These are phyloP conservation scores for Xenopus tropicalis DNA, from an alignment of 2,113 vertebrate species.

Conservation along the genomic window UCB_Xtro_10.0 CM004443.2:117894501-117895000, in stretches of 20 bases:
- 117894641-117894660: constrained; percentile 35
- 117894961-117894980: no score
- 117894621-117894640: constrained; percentile 51
- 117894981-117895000: no score
- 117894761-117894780: neutral
- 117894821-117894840: no score
- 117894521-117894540: constrained; percentile 62
- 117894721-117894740: constrained; percentile 27
- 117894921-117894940: no score
- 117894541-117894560: constrained; percentile 56
- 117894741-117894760: neutral
- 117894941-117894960: no score
- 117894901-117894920: no score
- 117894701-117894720: constrained; percentile 40
- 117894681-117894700: constrained; percentile 18
- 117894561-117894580: constrained; percentile 52
- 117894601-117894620: constrained; percentile 50
- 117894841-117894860: no score
- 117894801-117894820: neutral
- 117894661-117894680: constrained; percentile 31
- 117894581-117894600: constrained; percentile 44
- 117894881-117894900: no score
- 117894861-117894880: no score
- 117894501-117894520: constrained; percentile 54
- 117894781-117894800: neutral